These are phyloP conservation scores for Asarcornis scutulata DNA, from an alignment of 2,113 vertebrate genomes.

Conservation along the genomic window DNA sequence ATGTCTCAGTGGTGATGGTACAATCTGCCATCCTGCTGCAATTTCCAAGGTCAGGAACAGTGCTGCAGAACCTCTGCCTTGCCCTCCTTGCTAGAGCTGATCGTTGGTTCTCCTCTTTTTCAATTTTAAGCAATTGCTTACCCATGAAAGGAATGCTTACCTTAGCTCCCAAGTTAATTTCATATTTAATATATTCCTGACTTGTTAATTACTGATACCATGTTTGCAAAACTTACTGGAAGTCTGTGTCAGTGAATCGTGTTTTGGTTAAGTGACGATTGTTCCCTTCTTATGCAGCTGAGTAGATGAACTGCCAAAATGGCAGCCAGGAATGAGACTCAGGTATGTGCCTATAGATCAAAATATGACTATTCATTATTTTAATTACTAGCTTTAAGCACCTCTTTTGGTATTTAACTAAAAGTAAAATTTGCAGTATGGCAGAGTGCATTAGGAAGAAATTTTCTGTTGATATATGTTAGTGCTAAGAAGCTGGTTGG, in stretches of 20 bases:
- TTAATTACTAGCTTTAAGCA: background rate
- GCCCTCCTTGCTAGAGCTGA: no score
- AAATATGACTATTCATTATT: background rate
- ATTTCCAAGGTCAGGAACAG: background rate
- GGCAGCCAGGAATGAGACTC: conserved; percentile 65
- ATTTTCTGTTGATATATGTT: background rate
- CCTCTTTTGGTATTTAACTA: background rate
- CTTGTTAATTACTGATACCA: background rate
- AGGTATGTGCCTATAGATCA: conserved; percentile 67
- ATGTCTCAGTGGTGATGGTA: background rate
- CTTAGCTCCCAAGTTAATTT: background rate
- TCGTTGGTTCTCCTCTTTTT: background rate
- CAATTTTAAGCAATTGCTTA: background rate
- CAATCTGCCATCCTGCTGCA: background rate
- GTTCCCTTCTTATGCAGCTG: background rate
- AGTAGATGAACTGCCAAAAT: conserved; percentile 63
- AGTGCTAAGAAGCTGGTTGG: background rate
- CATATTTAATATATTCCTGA: background rate
- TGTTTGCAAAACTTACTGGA: background rate
- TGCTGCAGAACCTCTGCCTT: background rate
- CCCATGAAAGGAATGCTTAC: background rate
- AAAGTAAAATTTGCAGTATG: background rate
- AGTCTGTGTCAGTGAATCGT: background rate
- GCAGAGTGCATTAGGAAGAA: background rate
- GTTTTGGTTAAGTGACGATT: background rate